Conservation (phyloP, 2,888 invertebrate species). For the Pollenia labialis region DNA sequence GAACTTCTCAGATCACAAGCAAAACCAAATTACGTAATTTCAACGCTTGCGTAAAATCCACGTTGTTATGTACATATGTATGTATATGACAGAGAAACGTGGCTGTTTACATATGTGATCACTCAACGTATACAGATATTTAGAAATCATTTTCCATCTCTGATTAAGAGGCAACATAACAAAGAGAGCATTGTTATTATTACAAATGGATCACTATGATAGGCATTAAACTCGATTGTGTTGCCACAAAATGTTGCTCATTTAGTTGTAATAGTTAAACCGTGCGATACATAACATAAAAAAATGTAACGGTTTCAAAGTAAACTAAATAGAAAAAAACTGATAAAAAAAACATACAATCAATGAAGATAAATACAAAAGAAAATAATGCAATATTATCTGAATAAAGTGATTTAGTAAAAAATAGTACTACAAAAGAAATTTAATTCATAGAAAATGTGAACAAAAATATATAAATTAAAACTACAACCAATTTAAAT, state of each 20-base stretch:
- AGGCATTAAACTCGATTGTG: conserved; percentile 52
- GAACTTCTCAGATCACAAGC: too few relatives aligned
- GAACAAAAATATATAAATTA: not conserved
- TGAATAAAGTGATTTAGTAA: conserved; percentile 45
- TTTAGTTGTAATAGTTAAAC: conserved; percentile 71
- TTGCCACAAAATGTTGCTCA: conserved; percentile 69
- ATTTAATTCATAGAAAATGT: conserved; percentile 42
- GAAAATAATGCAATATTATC: conserved; percentile 21
- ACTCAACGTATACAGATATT: not conserved
- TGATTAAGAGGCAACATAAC: too few relatives aligned
- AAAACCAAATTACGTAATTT: too few relatives aligned
- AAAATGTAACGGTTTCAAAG: conserved; percentile 54
- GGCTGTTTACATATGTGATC: too few relatives aligned
- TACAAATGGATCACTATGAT: conserved; percentile 42
- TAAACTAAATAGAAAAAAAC: conserved; percentile 35
- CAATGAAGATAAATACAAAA: conserved; percentile 22
- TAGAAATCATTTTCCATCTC: not conserved
- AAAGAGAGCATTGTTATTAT: conserved; percentile 6
- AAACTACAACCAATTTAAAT: not conserved
- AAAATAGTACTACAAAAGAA: conserved; percentile 18
- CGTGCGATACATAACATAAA: conserved; percentile 67
- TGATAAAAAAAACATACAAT: conserved; percentile 53
- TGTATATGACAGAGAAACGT: too few relatives aligned
- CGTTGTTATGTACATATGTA: too few relatives aligned
- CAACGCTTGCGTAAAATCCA: too few relatives aligned